A percentile compares a stretch with the other conserved stretches of the same genome.
These are phyloP conservation scores for Gryllus longicercus DNA, from an alignment of 2,888 invertebrate genomes.

Conservation along the genomic window DNA sequence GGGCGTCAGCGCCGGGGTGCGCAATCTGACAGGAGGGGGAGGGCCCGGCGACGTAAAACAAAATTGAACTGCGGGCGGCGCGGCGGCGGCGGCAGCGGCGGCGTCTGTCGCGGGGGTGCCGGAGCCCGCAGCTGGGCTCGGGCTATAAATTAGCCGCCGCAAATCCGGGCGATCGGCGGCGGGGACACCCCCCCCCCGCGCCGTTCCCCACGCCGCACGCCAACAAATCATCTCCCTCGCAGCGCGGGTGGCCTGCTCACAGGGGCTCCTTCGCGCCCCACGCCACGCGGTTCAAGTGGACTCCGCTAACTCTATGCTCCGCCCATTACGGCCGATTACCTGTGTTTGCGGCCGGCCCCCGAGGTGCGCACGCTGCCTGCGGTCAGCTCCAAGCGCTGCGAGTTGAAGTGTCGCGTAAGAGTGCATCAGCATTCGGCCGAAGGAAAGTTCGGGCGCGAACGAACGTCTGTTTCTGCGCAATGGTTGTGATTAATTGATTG, in stretches of 20 bases:
- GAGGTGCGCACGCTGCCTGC: too few relatives aligned
- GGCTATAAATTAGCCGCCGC: slow-evolving; percentile 17
- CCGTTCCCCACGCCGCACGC: neutral
- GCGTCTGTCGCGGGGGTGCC: neutral
- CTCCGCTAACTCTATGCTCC: too few relatives aligned
- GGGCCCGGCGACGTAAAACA: neutral
- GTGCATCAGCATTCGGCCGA: too few relatives aligned
- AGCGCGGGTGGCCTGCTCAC: neutral
- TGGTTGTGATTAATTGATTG: too few relatives aligned
- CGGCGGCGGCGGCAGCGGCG: neutral
- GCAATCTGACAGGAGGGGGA: neutral
- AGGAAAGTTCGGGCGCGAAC: too few relatives aligned
- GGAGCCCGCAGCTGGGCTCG: neutral
- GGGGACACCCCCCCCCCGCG: neutral
- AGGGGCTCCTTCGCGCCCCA: neutral
- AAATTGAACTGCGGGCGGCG: slow-evolving; percentile 1
- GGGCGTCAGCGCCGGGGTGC: neutral
- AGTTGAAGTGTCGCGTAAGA: too few relatives aligned
- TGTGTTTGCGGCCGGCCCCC: too few relatives aligned
- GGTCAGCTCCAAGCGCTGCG: too few relatives aligned
- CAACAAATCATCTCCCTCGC: slow-evolving; percentile 11
- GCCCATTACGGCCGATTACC: too few relatives aligned
- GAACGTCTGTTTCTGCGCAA: too few relatives aligned
- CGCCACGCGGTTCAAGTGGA: too few relatives aligned
- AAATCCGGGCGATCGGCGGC: slow-evolving; percentile 1